A percentile compares a stretch with the other conserved stretches of the same genome.
phyloP scores from a whole-genome alignment of 37 sponge, comb jelly and placozoan genomes.

The Aphrocallistes beatrix region DNA sequence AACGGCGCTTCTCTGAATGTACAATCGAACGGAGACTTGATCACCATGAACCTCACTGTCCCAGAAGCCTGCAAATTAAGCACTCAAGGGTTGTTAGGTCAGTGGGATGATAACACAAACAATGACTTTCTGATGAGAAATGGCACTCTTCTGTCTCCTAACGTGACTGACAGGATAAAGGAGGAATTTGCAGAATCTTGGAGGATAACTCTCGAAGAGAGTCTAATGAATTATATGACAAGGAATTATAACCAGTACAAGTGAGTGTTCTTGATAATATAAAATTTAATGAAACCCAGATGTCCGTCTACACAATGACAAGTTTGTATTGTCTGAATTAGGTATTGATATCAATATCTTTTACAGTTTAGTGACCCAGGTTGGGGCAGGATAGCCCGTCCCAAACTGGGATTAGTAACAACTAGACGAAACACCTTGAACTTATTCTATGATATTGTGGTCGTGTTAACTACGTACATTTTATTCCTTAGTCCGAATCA shows the following conservation, averaged over 20 bases:
- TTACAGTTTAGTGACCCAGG: no score
- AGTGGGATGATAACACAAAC: slow-evolving; percentile 38
- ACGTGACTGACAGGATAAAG: slow-evolving; percentile 39
- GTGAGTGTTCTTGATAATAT: background rate
- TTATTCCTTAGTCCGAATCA: background rate
- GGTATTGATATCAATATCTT: no score
- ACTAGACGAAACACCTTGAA: no score
- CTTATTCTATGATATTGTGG: no score
- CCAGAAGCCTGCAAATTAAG: background rate
- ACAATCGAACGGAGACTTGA: background rate
- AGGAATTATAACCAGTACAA: background rate
- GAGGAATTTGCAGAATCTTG: slow-evolving; percentile 36
- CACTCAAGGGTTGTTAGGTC: slow-evolving; percentile 46
- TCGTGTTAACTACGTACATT: no score
- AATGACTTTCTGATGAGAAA: slow-evolving; percentile 45
- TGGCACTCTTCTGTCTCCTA: slow-evolving; percentile 37
- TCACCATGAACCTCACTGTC: background rate
- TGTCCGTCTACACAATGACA: no score
- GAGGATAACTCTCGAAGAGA: background rate
- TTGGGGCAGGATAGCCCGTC: no score
- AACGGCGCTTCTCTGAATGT: background rate
- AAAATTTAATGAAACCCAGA: no score
- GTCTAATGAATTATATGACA: background rate
- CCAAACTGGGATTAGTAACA: no score
- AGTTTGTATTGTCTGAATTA: no score